These are phyloP conservation scores for Plutella xylostella DNA, from an alignment of 2,888 invertebrate genomes.

Conservation along the genomic window DNA sequence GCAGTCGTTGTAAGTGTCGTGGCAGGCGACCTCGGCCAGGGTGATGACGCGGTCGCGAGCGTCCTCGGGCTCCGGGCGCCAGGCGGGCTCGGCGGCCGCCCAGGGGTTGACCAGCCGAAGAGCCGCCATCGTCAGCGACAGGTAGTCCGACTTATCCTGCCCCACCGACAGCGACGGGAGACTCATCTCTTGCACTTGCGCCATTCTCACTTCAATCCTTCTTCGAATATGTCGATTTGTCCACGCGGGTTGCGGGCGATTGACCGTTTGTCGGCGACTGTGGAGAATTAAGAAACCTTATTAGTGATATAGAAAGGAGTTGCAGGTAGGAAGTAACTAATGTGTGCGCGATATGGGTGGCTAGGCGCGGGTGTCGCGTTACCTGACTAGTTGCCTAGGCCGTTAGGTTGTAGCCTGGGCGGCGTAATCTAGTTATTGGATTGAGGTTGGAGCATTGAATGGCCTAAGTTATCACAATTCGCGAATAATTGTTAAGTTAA, in stretches of 20 bases:
- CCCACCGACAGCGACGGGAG: constrained; percentile 35
- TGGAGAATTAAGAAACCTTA: constrained; percentile 48
- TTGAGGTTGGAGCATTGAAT: too few relatives aligned
- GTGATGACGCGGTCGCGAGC: constrained; percentile 65
- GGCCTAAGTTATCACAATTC: too few relatives aligned
- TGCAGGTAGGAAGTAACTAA: too few relatives aligned
- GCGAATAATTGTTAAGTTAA: too few relatives aligned
- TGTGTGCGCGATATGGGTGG: too few relatives aligned
- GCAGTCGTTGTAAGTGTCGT: constrained; percentile 79
- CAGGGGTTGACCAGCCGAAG: constrained; percentile 56
- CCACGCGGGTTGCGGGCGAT: constrained; percentile 26
- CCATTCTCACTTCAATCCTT: constrained; percentile 31
- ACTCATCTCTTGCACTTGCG: constrained; percentile 46
- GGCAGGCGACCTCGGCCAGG: constrained; percentile 81
- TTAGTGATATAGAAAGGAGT: too few relatives aligned
- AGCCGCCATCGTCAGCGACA: constrained; percentile 60
- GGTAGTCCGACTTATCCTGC: constrained; percentile 41
- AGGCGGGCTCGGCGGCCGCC: constrained; percentile 34
- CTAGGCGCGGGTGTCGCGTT: too few relatives aligned
- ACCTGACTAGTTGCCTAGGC: too few relatives aligned
- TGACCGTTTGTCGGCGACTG: constrained; percentile 32
- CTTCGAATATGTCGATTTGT: constrained; percentile 3
- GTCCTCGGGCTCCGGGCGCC: constrained; percentile 42
- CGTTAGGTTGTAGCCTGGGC: too few relatives aligned
- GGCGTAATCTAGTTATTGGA: too few relatives aligned